Evolutionary conservation across 2,113 vertebrate species (phyloP).

Genomic region (Gymnarchus niloticus): DNA sequence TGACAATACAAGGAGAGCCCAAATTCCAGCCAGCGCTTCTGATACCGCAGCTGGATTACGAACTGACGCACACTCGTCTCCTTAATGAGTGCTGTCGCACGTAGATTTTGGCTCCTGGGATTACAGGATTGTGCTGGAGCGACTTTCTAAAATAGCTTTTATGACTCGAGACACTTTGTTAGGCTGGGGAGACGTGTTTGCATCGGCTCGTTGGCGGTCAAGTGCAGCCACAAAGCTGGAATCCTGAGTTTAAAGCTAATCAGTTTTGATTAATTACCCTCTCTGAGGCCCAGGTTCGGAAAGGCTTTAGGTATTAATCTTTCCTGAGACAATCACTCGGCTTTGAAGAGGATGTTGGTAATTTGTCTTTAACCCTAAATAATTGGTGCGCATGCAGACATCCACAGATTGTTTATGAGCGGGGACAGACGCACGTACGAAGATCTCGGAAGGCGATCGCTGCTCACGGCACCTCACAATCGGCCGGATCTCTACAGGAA

Average conservation of each 20-base stretch:
- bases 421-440: neutral
- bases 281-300: neutral
- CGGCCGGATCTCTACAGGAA: neutral
- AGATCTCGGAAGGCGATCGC: neutral
- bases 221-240: too few species aligned
- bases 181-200: too few species aligned
- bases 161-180: neutral
- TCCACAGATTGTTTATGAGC: neutral
- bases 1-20: conserved; percentile 6
- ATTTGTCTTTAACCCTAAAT: conserved; percentile 17
- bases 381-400: neutral
- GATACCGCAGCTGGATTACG: neutral
- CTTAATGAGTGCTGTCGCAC: conserved; percentile 4
- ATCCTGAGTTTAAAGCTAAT: conserved; percentile 12
- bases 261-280: conserved; percentile 22
- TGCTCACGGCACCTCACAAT: neutral
- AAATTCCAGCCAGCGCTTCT: neutral
- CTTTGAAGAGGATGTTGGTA: conserved; percentile 1
- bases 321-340: neutral
- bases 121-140: neutral
- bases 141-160: neutral
- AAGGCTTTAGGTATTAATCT: conserved; percentile 8
- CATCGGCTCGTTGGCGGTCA: neutral
- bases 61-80: neutral
- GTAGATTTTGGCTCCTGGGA: neutral